Base-by-base conservation (phyloP, 1,140 invertebrate species). In the Psix sp. region DNA sequence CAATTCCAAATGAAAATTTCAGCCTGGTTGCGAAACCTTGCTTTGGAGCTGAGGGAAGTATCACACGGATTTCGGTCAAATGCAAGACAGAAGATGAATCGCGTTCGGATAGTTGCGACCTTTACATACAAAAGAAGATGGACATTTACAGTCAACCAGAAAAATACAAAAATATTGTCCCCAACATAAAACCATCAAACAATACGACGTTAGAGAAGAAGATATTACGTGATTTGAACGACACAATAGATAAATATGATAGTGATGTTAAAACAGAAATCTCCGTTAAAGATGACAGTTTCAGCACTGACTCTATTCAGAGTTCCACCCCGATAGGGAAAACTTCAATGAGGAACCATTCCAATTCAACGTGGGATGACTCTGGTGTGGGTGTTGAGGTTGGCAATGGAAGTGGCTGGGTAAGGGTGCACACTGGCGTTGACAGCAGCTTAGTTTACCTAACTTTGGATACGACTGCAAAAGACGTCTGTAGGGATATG, bases 401-500 rank as follows among this genome's bases (percentile, higher is more conserved):
- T 14, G 74, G 78, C 3, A 71, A 66, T n/a, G 80, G 79, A 60
- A 84, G 80, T 59, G 89, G 90, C 26, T 91, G 90, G 90, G 87
- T 91, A 24, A 84, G 90, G 14, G 88, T 91, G 31, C 89, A 90
- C 71, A 90, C 89, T 10, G 90, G 90, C 17, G 88, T 89, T 21
- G 88, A 91, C 71, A 87, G 87, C 54, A 88, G 87, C 38, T 81
- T 92, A 33, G 86, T 92, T 39, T 91, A 91, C 80, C 83, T 91
- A 18, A 89, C 89, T 26, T 78, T 84, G n/a, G 89, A 89, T 70
- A 90, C 90, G 2, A 90, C 88, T 0, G 88, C 89, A 2, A 88
- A 86, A 57, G 90, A 91, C 70, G 86, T 92, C 21, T 89, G 89
- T 77, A 88, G 89, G 68, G 89, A 90, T 54, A 87, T 92, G 67